Base-by-base conservation (phyloP, 2,888 invertebrate species). In the Pandemis heparana region DNA sequence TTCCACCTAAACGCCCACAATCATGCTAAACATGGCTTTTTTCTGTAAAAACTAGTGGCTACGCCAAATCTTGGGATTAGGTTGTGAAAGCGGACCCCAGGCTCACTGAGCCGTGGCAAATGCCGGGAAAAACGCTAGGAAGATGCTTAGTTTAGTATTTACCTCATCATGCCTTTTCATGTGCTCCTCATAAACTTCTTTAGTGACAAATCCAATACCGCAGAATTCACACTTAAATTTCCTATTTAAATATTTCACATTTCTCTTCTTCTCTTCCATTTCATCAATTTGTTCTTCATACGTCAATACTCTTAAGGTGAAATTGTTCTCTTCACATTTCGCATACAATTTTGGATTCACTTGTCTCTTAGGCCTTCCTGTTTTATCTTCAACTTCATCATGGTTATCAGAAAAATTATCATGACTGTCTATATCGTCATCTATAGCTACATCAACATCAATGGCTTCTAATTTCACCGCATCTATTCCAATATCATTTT, bases 81-180 rank as follows among this genome's bases (percentile, higher is more conserved):
- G n/a, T n/a, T n/a, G n/a, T n/a, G n/a, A n/a, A n/a, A n/a, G n/a
- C n/a, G n/a, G n/a, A n/a, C n/a, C n/a, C n/a, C n/a, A n/a, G n/a
- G n/a, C n/a, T n/a, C n/a, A n/a, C n/a, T n/a, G n/a, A n/a, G n/a
- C n/a, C n/a, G n/a, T n/a, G n/a, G n/a, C n/a, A n/a, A n/a, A n/a
- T n/a, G n/a, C n/a, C n/a, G n/a, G n/a, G n/a, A n/a, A n/a, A n/a
- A n/a, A n/a, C n/a, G n/a, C n/a, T n/a, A 6, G 10, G 0, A n/a
- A 51, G 14, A 51, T n/a, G n/a, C n/a, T n/a, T n/a, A n/a, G n/a
- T n/a, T 51, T 53, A 9, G 10, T 23, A 23, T 10, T 23, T 56
- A 56, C 56, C 56, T 56, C 56, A 12, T 56, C 12, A 23, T 56
- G 56, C n/a, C 23, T 56, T 9, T 56, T 56, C 12, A 23, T 56